Evolutionary conservation across 2,113 vertebrate species (phyloP).

Genomic region (Ptilonorhynchus violaceus): DNA sequence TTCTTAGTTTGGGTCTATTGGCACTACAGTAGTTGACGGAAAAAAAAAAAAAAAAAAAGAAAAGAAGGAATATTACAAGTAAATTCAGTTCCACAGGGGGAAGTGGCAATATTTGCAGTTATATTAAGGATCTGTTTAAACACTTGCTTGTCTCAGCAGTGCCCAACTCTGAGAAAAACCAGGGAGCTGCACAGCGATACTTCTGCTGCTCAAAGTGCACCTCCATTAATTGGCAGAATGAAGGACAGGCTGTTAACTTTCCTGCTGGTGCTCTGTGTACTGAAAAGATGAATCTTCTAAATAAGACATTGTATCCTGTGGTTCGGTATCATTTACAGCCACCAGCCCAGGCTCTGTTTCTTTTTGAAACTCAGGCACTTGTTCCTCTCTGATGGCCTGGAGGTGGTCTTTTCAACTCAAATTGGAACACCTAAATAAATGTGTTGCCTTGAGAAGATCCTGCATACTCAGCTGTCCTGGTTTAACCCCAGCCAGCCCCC

Average conservation of each 20-base stretch:
- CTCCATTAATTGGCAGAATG: conserved; percentile 27
- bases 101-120: background rate
- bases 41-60: background rate
- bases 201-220: background rate
- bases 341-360: background rate
- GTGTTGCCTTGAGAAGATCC: background rate
- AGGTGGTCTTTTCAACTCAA: background rate
- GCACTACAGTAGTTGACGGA: background rate
- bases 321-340: background rate
- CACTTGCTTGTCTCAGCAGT: background rate
- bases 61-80: background rate
- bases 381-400: background rate
- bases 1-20: background rate
- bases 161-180: background rate
- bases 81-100: background rate
- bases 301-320: conserved; percentile 15
- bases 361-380: background rate
- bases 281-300: conserved; percentile 34
- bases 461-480: background rate
- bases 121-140: background rate
- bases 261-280: background rate
- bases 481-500: background rate
- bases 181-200: background rate
- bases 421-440: background rate
- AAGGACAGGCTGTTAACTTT: conserved; percentile 31